A percentile compares a stretch with the other conserved stretches of the same genome.
These are phyloP conservation scores for Antennarius maculatus DNA, from an alignment of 2,797 vertebrate genomes.

Conservation along the genomic window DNA sequence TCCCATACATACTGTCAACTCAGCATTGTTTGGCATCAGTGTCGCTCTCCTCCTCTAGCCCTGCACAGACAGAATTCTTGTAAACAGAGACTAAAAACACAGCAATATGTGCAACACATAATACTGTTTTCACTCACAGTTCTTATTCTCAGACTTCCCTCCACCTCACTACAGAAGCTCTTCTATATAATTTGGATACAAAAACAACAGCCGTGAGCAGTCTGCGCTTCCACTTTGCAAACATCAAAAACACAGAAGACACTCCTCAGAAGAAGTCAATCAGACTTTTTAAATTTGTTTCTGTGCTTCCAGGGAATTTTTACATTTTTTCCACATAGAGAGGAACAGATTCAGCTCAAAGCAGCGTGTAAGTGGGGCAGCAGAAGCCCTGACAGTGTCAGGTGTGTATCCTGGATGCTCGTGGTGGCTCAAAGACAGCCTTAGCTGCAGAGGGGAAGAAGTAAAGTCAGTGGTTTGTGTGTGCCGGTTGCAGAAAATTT, in stretches of 20 bases:
- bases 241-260: constrained; percentile 38
- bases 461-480: constrained; percentile 52
- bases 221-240: constrained; percentile 12
- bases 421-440: constrained; percentile 62
- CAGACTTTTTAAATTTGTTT: constrained; percentile 51
- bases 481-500: constrained; percentile 24
- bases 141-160: constrained; percentile 8
- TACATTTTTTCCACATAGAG: constrained; percentile 59
- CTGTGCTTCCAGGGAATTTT: constrained; percentile 62
- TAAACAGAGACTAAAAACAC: constrained; percentile 9
- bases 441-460: constrained; percentile 39
- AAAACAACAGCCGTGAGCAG: constrained; percentile 59
- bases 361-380: constrained; percentile 62
- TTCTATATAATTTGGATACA: constrained; percentile 47
- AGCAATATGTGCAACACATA: constrained; percentile 5
- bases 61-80: constrained; percentile 16
- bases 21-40: constrained; percentile 43
- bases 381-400: constrained; percentile 48
- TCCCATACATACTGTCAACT: constrained; percentile 43
- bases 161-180: background rate
- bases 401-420: constrained; percentile 64
- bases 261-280: constrained; percentile 46
- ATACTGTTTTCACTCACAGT: constrained; percentile 9
- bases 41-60: constrained; percentile 9
- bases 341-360: constrained; percentile 72